Percentiles rank a stretch among this genome's conserved stretches.
Evolutionary conservation across 2,888 invertebrate species (phyloP).

Genomic region (Diaperis boleti): DNA sequence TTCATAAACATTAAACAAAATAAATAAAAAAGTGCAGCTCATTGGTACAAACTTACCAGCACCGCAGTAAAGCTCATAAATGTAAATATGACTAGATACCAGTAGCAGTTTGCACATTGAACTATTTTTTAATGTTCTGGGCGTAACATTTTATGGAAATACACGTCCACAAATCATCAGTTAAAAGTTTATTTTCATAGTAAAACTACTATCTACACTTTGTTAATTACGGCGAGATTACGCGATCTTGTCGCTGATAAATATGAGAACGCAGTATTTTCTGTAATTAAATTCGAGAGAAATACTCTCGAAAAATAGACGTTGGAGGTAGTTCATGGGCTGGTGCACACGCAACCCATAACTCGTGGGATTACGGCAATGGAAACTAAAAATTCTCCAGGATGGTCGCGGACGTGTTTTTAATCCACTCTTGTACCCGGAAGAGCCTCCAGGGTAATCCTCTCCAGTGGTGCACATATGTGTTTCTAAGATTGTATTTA

Average conservation of each 20-base stretch:
- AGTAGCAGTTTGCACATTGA: neutral
- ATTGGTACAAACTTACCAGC: neutral
- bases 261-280: constrained; percentile 16
- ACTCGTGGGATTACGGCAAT: constrained; percentile 36
- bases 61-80: neutral
- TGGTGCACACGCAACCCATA: constrained; percentile 36
- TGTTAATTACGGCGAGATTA: constrained; percentile 18
- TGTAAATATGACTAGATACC: constrained; percentile 1
- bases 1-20: neutral
- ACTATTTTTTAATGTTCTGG: neutral
- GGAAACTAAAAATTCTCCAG: constrained; percentile 26
- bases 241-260: constrained; percentile 12
- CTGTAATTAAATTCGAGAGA: constrained; percentile 31
- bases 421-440: constrained; percentile 30
- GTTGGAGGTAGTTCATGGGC: constrained; percentile 21
- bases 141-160: neutral
- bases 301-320: constrained; percentile 25
- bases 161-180: neutral
- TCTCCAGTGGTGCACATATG: constrained; percentile 37
- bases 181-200: neutral
- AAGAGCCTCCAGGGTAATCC: constrained; percentile 34
- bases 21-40: neutral
- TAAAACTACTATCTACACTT: constrained; percentile 1
- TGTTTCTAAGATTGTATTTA: constrained; percentile 37
- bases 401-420: constrained; percentile 26